Conservation (phyloP, 2,797 vertebrate genomes). For the Crenichthys baileyi region DNA sequence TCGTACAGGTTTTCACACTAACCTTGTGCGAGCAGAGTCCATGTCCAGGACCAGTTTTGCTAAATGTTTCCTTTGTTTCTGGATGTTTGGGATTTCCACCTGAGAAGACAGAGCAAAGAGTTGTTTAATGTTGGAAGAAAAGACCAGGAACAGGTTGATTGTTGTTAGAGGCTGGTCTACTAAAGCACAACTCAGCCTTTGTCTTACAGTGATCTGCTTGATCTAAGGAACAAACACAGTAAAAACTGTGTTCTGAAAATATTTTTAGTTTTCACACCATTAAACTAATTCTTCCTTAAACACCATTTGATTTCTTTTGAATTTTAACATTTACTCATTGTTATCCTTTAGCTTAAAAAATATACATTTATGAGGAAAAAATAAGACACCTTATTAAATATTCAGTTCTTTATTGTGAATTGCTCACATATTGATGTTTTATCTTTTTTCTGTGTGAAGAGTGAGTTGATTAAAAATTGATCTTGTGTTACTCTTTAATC, state of each 20-base stretch:
- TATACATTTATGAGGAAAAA: neutral
- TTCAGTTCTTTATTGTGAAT: neutral
- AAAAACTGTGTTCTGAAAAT: neutral
- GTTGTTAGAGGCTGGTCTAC: constrained; percentile 16
- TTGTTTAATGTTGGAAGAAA: constrained; percentile 31
- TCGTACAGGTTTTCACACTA: constrained; percentile 35
- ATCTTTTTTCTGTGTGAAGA: neutral
- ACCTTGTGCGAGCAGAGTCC: constrained; percentile 95
- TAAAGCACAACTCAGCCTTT: neutral
- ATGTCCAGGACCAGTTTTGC: constrained; percentile 96
- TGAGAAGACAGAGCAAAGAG: constrained; percentile 63
- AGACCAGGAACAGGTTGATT: constrained; percentile 5
- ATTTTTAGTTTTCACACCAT: neutral
- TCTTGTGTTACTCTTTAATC: neutral
- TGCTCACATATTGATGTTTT: neutral
- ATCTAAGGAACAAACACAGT: neutral
- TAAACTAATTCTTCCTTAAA: neutral
- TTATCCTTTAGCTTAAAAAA: neutral
- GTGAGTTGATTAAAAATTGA: neutral
- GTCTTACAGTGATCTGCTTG: neutral
- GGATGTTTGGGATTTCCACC: constrained; percentile 98
- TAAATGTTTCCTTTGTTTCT: constrained; percentile 98
- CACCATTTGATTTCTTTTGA: neutral
- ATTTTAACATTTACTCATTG: neutral
- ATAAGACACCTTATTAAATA: neutral